Base-by-base conservation (phyloP, 1,140 invertebrate genomes). In the Drosophila lini region DNA sequence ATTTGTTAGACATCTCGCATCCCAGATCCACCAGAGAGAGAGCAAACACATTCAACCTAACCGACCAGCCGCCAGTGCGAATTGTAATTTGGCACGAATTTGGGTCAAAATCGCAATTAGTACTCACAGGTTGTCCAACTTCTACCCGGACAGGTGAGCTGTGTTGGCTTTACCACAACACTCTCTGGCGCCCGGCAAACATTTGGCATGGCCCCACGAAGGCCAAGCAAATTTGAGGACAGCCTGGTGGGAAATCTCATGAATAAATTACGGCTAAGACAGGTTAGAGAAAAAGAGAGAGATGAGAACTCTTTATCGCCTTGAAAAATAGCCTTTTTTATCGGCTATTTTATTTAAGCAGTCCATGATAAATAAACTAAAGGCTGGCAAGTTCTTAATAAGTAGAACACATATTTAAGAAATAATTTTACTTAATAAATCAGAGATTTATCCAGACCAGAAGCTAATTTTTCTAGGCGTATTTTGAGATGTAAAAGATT, bases 61-160 rank as follows among this genome's bases (percentile, higher is more conserved):
- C 55, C 80, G 45, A 44, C 48, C 77, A 74, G 57, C 78, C 78
- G 58, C 67, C 63, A 81, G 50, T 61, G 78, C 78, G 80, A 83
- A 78, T 83, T 80, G 83, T 86, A 86, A 80, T 86, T 86, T 82
- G 63, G 50, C 60, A 50, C 69, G 77, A 89, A 88, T 88, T 84
- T 90, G 74, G 84, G 84, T 89, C 84, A 89, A 81, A 89, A 81
- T 73, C 84, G 70, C 81, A 89, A 89, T 89, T 89, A 89, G 84
- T 75, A 68, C 41, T 63, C 62, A 50, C 61, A 50, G 68, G 63
- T 79, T 71, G 65, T 71, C 50, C 58, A 63, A 63, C 55, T 22
- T 16, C 52, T 19, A n/a, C 50, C 31, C 41, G 53, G 63, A 15
- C 31, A 44, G 40, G 19, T 38, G 44, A 34, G 32, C 52, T 63